Evolutionary conservation across 2,797 vertebrate genomes (phyloP), one percentile per base, ranked within the genome.

Genomic region (Mycteria americana): DNA sequence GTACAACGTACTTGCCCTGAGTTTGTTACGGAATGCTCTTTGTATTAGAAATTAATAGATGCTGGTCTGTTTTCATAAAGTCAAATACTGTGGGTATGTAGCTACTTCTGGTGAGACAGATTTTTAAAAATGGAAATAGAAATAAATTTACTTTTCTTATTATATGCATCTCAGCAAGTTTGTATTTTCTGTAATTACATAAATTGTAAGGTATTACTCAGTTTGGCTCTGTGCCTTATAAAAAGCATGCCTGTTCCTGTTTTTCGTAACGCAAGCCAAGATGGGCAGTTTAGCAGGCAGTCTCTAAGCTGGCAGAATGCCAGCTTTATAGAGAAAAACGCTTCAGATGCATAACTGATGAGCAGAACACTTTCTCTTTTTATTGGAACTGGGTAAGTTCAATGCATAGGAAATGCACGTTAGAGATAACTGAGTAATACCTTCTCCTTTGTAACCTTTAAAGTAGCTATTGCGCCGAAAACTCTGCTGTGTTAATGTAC

Each of bases 261-360:
- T 94, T 87, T 76, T 75, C 6, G 3, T 62, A 84, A 62, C 1
- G 4, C 19, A 75, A 88, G 63, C 50, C 53, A 84, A 93, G 83
- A 79, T 75, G 80, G 73, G 51, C 69, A 95, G 70, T 85, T 94
- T 82, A 94, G 80, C 67, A 87, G 80, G 41, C 88, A 88, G 6
- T 91, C 70, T 89, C 39, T 18, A n/a, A 63, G 75, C 27, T 92
- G 83, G 46, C 43, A 76, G 22, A 62, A 76, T n/a, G 70, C 69
- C 83, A 92, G 30, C 59, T 91, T 76, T 46, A 16, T 33, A 53
- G 35, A 78, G n/a, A 59, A 83, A 89, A 94, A 53, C 0, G 2
- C 23, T 91, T 92, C 31, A 35, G 39, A 78, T 77, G 30, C 53
- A 6, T 46, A 41, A 81, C 35, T 65, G 73, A 76, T 73, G n/a